phyloP scores from a whole-genome alignment of 2,888 invertebrate species.

The Stegana nigrithorax region DNA sequence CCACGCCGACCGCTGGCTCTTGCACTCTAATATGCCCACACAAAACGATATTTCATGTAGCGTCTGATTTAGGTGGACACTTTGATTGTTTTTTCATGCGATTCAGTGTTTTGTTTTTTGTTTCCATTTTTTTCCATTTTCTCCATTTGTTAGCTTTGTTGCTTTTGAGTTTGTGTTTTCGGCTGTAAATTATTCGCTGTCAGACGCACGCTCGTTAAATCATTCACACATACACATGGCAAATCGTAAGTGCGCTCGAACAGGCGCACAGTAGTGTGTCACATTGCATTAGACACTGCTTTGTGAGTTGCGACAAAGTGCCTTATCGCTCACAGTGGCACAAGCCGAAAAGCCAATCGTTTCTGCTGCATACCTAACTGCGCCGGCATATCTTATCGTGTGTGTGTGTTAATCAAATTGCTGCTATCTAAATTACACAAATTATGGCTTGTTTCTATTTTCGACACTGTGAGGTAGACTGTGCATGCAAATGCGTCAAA shows the following conservation, averaged over 20 bases:
- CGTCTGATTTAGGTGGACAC: conserved; percentile 52
- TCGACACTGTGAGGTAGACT: not conserved
- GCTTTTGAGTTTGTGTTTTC: conserved; percentile 30
- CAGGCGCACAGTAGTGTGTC: not conserved
- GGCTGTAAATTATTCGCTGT: conserved; percentile 20
- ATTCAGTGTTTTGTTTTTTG: too few relatives aligned
- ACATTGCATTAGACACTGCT: not conserved
- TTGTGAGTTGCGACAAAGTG: too few relatives aligned
- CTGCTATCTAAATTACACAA: not conserved
- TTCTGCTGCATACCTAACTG: too few relatives aligned
- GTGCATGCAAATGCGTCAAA: not conserved
- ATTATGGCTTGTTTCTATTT: not conserved
- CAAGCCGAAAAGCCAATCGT: too few relatives aligned
- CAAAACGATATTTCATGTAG: not conserved
- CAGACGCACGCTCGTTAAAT: too few relatives aligned
- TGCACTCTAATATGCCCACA: too few relatives aligned
- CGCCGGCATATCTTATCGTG: not conserved
- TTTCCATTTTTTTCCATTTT: not conserved
- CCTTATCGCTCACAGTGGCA: too few relatives aligned
- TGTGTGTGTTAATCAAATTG: not conserved
- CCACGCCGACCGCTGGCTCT: too few relatives aligned
- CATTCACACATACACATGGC: too few relatives aligned
- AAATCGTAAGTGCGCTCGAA: too few relatives aligned
- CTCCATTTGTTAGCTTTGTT: conserved; percentile 7
- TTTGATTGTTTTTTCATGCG: conserved; percentile 38